A percentile compares a stretch with the other conserved stretches of the same genome.
Evolutionary conservation across 1,140 invertebrate genomes (phyloP).

Genomic region (Antheraea pernyi): DNA sequence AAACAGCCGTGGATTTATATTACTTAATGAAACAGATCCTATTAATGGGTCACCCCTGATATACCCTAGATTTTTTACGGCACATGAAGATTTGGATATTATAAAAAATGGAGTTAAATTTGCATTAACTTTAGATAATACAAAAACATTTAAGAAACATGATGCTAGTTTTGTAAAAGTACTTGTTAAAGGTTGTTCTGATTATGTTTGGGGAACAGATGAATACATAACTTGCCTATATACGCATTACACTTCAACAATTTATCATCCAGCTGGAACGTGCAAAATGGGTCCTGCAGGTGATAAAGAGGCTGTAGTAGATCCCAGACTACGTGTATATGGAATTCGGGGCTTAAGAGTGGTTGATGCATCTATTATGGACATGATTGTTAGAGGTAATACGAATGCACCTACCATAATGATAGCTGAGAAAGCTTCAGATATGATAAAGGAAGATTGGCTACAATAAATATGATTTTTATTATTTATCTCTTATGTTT

Average conservation of each 20-base stretch:
- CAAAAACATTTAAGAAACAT: constrained; percentile 79
- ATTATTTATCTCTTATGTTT: too few relatives aligned
- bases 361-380: constrained; percentile 80
- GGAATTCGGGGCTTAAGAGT: constrained; percentile 72
- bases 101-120: constrained; percentile 80
- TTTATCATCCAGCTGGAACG: constrained; percentile 82
- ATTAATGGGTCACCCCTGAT: constrained; percentile 87
- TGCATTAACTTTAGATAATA: constrained; percentile 78
- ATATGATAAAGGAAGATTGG: too few relatives aligned
- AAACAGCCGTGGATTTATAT: constrained; percentile 85
- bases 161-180: constrained; percentile 78
- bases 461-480: too few relatives aligned
- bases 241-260: constrained; percentile 79
- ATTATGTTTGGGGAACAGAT: constrained; percentile 80
- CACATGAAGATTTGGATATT: constrained; percentile 82
- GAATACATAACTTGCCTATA: constrained; percentile 83
- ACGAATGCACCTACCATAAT: constrained; percentile 82
- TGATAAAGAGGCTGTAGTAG: constrained; percentile 82
- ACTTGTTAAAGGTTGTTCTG: constrained; percentile 81
- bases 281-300: constrained; percentile 82
- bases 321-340: constrained; percentile 72
- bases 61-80: constrained; percentile 87
- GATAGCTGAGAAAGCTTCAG: constrained; percentile 76
- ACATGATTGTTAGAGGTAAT: constrained; percentile 78
- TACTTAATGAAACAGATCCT: constrained; percentile 84